Conservation (phyloP, 2,888 invertebrate genomes). For the Meta bourneti region DNA sequence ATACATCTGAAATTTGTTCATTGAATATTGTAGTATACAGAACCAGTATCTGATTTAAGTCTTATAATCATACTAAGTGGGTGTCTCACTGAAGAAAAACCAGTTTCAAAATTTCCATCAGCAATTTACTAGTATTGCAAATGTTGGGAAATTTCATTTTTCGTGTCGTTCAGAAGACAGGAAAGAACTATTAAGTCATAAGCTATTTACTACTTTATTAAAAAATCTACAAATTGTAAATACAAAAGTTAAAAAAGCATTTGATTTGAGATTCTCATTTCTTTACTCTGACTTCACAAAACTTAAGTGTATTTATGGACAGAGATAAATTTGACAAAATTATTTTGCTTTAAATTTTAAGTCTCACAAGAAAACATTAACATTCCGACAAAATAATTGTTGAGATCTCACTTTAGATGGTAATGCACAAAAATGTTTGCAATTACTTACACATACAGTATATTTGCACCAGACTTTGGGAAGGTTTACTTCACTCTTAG, state of each 20-base stretch:
- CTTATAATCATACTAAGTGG: no score
- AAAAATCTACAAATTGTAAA: slow-evolving; percentile 74
- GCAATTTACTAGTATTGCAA: no score
- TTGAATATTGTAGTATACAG: no score
- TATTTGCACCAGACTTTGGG: not conserved
- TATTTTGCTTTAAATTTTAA: slow-evolving; percentile 18
- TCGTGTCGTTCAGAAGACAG: no score
- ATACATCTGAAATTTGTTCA: no score
- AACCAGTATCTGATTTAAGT: no score
- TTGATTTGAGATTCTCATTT: slow-evolving; percentile 53
- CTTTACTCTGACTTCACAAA: not conserved
- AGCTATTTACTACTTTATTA: slow-evolving; percentile 74
- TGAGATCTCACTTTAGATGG: slow-evolving; percentile 28
- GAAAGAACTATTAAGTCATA: not conserved
- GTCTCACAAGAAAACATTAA: slow-evolving; percentile 3
- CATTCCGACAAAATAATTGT: slow-evolving; percentile 48
- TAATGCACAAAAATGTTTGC: slow-evolving; percentile 14
- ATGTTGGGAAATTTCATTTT: no score
- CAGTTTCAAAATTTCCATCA: no score
- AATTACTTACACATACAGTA: not conserved
- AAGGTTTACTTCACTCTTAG: not conserved
- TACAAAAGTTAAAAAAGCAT: slow-evolving; percentile 76
- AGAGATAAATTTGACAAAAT: slow-evolving; percentile 7
- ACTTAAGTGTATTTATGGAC: not conserved
- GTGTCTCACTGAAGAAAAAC: no score